Base-by-base conservation (phyloP, 2,113 vertebrate genomes). In the Charadrius vociferus region DNA sequence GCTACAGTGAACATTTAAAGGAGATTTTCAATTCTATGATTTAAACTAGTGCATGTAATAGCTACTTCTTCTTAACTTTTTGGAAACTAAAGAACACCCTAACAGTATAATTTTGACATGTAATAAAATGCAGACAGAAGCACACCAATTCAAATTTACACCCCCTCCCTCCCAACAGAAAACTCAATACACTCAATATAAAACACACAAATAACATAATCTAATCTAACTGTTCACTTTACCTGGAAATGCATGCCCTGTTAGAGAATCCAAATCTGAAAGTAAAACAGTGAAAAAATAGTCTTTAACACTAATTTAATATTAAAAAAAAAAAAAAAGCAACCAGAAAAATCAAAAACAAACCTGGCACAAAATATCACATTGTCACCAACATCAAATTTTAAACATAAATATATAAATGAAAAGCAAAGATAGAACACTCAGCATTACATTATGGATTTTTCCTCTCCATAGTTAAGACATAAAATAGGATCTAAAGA, bases 191-290 rank as follows among this genome's bases (percentile, higher is more conserved):
- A 92, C 27, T 81, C 67, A 83, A 18, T 59, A 81, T 79, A 88
- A 90, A 88, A 81, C 63, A 81, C 53, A 93, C 72, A 92, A 86
- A 77, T 43, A 95, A 95, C 62, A 91, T 19, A 92, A 92, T 95
- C 95, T 94, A 92, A 78, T 91, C 96, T 97, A 95, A 82, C 97
- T 95, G 79, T 85, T 58, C 91, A 97, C 96, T 82, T 98, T 98
- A 98, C 97, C 97, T 98, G 93, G 95, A 95, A 97, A 97, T 95
- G 95, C 96, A 97, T 98, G 96, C 96, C 97, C 97, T 98, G 96
- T 97, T 96, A 98, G 97, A 97, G 97, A 98, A 97, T 98, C 96
- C 97, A 97, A 97, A 97, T 97, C 97, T 98, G 96, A 96, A 98
- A 97, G 96, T 93, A 82, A 96, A 98, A 96, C 95, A 98, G 55